Evolutionary conservation across 1,140 invertebrate species (phyloP).

Genomic region (Drosophila pandora): DNA sequence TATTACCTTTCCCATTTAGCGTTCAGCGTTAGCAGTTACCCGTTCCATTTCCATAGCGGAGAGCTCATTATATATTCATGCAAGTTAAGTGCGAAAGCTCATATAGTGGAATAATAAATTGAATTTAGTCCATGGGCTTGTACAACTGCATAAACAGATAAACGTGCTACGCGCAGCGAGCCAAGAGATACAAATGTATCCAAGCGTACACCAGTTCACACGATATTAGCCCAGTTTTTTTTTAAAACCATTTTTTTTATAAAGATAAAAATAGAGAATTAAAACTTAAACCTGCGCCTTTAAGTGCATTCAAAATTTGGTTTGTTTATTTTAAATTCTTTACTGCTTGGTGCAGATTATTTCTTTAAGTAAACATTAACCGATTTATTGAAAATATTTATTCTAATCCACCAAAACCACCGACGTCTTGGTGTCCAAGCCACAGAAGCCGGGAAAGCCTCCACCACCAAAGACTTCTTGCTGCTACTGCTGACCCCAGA

Average conservation of each 20-base stretch:
- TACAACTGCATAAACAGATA: slow-evolving; percentile 66
- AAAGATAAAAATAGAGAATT: too few relatives aligned
- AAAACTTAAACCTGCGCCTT: too few relatives aligned
- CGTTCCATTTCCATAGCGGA: slow-evolving; percentile 13
- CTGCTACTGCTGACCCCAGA: neutral
- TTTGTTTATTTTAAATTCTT: too few relatives aligned
- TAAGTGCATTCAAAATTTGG: too few relatives aligned
- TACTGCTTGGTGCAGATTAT: too few relatives aligned
- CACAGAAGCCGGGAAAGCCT: too few relatives aligned
- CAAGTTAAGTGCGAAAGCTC: slow-evolving; percentile 80
- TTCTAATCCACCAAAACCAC: neutral
- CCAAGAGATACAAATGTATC: slow-evolving; percentile 55
- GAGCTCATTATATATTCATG: slow-evolving; percentile 76
- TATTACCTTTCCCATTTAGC: slow-evolving; percentile 15
- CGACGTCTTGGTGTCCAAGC: neutral
- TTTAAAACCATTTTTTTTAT: too few relatives aligned
- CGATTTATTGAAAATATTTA: too few relatives aligned
- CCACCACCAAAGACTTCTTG: neutral
- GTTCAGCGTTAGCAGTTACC: slow-evolving; percentile 17
- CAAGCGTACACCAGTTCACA: slow-evolving; percentile 8
- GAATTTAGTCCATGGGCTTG: slow-evolving; percentile 60
- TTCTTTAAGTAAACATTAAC: too few relatives aligned
- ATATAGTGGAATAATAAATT: slow-evolving; percentile 79
- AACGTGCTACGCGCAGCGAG: slow-evolving; percentile 35
- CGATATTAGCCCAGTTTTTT: slow-evolving; percentile 1